Evolutionary conservation across 2,113 vertebrate species (phyloP).

Genomic region (Mellivora capensis): DNA sequence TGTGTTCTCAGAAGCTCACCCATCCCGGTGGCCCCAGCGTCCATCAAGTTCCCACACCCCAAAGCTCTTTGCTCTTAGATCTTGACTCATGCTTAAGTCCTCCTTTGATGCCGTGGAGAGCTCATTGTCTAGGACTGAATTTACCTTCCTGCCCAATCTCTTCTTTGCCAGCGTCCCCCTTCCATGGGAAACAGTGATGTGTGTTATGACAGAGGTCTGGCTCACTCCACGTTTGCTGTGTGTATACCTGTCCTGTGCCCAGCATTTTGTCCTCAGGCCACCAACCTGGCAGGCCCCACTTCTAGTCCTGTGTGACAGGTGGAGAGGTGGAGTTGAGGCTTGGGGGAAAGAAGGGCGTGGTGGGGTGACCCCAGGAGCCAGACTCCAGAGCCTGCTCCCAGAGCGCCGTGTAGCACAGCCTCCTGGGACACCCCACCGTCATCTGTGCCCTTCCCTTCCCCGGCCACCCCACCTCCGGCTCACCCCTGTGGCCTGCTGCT

Average conservation of each 20-base stretch:
- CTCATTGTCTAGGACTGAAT: not conserved
- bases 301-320: not conserved
- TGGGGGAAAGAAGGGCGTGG: rapidly evolving
- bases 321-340: not conserved
- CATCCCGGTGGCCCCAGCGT: not conserved
- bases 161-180: not conserved
- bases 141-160: not conserved
- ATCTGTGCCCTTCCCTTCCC: not conserved
- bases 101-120: not conserved
- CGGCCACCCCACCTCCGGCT: not conserved
- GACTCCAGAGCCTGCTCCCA: not conserved
- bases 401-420: not conserved
- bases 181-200: not conserved
- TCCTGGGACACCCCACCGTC: not conserved
- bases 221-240: not conserved
- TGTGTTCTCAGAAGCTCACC: not conserved
- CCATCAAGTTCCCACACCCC: not conserved
- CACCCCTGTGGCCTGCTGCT: not conserved
- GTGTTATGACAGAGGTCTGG: too few species aligned
- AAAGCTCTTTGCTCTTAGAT: not conserved
- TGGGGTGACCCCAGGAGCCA: not conserved
- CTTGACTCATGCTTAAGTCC: not conserved
- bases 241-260: not conserved
- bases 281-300: not conserved
- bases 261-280: not conserved